Evolutionary conservation across 2,113 vertebrate species (phyloP), one percentile per base, ranked within the genome.

Genomic region (Octodon degus): DNA sequence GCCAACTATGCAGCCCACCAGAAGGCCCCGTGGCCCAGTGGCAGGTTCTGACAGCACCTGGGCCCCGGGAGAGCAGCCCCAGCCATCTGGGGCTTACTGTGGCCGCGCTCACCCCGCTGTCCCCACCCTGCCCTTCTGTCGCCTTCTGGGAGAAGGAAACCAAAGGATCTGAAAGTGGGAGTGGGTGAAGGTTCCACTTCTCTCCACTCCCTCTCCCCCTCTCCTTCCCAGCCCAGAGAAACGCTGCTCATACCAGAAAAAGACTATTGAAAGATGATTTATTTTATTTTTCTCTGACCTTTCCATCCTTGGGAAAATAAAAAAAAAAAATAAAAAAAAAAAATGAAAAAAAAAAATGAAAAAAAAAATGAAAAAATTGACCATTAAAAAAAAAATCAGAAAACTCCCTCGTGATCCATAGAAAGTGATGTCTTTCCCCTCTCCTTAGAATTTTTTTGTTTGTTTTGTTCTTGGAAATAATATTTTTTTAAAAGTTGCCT

Each of bases 401-500:
- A 94, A 93, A 63, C 86, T 97, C 97, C 17, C 91, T 95, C 96
- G 92, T 92, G 95, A 96, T 96, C 89, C 80, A 95, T 93, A 95
- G 86, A 93, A 98, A 98, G 97, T 96, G 96, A 98, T 97, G 97
- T 96, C 92, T 98, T 94, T 98, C 83, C 97, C 95, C 84, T 96
- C 47, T 85, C 92, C 96, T 92, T 95, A 92, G 93, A 89, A 60
- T 92, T 95, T 90, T 76, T 74, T 93, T 79, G 65, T 65, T 91
- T 91, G 91, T 98, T 98, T 98, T 97, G 98, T 98, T 98, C 98
- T 98, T 98, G 98, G 97, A 98, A 98, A 98, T 98, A 74, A 98
- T 97, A 98, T 97, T 98, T 97, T 98, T 97, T 98, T 97, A 97
- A 98, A 98, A 97, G 98, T 99, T 99, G 99, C 99, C 98, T 99